phyloP scores from a whole-genome alignment of 2,888 invertebrate species.

The Diaperis boleti region DNA sequence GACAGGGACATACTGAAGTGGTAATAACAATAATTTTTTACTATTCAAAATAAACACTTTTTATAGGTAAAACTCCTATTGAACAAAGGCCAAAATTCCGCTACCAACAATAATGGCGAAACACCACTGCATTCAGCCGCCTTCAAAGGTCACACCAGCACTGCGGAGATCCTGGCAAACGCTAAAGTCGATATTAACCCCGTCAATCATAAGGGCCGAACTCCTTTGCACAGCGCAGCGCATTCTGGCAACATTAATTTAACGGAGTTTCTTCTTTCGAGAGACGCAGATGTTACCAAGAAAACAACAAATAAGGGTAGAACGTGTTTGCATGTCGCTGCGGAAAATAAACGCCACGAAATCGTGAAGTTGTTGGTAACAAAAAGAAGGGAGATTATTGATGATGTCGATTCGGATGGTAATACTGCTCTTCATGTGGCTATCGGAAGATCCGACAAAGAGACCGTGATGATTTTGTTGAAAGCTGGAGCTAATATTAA shows the following conservation, averaged over 20 bases:
- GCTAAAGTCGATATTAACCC: too few species aligned
- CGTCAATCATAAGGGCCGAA: not conserved
- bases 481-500: not conserved
- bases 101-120: too few species aligned
- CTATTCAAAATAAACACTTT: too few species aligned
- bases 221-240: conserved; percentile 2
- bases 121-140: too few species aligned
- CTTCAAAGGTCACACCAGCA: too few species aligned
- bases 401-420: not conserved
- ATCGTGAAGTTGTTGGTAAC: not conserved
- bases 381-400: not conserved
- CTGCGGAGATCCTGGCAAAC: too few species aligned
- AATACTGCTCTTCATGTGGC: not conserved
- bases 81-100: too few species aligned
- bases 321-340: not conserved
- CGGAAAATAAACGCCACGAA: not conserved
- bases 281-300: not conserved
- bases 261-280: not conserved
- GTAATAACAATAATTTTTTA: not conserved
- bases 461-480: not conserved
- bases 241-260: not conserved
- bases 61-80: too few species aligned
- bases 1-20: not conserved
- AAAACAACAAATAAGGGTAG: not conserved
- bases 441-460: not conserved